Evolutionary conservation across 2,113 vertebrate genomes (phyloP).

Genomic region (Nothobranchius furzeri): DNA sequence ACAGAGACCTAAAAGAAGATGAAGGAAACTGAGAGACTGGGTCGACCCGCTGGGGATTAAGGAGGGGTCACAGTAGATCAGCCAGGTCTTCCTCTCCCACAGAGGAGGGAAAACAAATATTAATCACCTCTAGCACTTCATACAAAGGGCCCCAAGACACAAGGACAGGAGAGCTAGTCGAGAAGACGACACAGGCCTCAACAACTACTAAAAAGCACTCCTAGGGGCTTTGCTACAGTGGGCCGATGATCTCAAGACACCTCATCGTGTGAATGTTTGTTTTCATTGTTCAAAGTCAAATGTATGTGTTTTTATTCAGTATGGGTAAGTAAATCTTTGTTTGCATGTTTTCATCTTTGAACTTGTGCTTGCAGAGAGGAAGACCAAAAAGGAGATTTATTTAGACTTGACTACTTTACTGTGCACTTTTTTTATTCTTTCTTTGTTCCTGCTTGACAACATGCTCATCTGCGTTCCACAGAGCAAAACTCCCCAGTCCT

Average conservation of each 20-base stretch:
- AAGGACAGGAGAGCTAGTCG: conserved; percentile 42
- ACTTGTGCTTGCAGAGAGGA: not conserved
- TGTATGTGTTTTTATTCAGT: conserved; percentile 11
- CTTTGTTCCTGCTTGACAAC: conserved; percentile 55
- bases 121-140: conserved; percentile 79
- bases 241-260: conserved; percentile 31
- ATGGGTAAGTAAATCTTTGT: conserved; percentile 6
- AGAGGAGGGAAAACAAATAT: conserved; percentile 79
- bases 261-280: conserved; percentile 34
- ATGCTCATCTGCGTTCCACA: conserved; percentile 25
- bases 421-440: conserved; percentile 56
- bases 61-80: conserved; percentile 72
- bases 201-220: conserved; percentile 57
- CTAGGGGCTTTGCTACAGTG: conserved; percentile 12
- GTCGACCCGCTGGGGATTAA: conserved; percentile 66
- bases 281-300: conserved; percentile 17
- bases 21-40: conserved; percentile 52
- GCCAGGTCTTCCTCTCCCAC: conserved; percentile 75
- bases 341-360: not conserved
- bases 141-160: conserved; percentile 61
- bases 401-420: conserved; percentile 7
- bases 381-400: not conserved
- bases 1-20: conserved; percentile 25
- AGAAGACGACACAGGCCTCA: conserved; percentile 46
- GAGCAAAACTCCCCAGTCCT: conserved; percentile 22